Conservation (phyloP, 2,797 vertebrate species). For the Sebastes kiyomatsui region DNA sequence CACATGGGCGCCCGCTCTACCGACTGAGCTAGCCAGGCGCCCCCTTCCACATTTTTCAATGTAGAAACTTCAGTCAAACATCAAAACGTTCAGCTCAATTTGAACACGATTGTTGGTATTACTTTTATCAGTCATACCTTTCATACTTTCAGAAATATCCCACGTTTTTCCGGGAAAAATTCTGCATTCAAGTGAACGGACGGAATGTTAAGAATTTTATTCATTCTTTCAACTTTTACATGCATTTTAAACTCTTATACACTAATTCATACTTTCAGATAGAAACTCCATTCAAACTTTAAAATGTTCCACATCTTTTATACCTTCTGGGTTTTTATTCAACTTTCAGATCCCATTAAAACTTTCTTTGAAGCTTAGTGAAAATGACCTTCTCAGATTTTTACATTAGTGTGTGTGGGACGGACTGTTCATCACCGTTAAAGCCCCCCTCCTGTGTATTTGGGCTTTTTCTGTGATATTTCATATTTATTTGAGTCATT, state of each 20-base stretch:
- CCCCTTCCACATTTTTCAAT: no score
- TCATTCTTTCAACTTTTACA: neutral
- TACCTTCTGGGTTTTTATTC: neutral
- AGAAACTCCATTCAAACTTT: no score
- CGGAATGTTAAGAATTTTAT: neutral
- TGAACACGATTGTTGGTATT: neutral
- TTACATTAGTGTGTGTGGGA: neutral
- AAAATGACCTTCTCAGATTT: neutral
- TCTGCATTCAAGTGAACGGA: neutral
- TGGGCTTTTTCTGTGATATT: no score
- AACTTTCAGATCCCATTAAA: neutral
- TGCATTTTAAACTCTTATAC: neutral
- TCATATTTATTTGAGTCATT: no score
- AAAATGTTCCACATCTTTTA: neutral
- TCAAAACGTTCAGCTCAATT: neutral
- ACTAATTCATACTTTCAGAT: neutral
- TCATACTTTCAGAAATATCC: neutral
- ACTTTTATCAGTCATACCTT: neutral
- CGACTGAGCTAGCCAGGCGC: no score
- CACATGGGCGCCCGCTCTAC: no score
- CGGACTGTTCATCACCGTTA: no score
- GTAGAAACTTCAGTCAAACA: neutral
- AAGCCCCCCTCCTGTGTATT: no score
- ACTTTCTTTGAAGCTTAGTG: neutral
- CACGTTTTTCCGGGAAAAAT: neutral